Evolutionary conservation across 2,888 invertebrate species (phyloP).

Genomic region (Harpalus rufipes): DNA sequence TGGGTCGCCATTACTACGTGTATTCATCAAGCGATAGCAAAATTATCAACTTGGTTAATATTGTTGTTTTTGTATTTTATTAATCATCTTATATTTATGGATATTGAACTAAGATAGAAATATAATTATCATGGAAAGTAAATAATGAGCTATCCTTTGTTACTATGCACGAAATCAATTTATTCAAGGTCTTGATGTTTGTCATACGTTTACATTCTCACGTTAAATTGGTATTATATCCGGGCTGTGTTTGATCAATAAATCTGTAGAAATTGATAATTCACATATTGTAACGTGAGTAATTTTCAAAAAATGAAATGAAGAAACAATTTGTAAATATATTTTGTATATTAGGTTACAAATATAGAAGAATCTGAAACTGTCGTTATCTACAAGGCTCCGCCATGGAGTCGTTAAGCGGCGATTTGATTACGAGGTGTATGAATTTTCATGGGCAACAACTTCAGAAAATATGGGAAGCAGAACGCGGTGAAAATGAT

Average conservation of each 20-base stretch:
- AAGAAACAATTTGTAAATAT: neutral
- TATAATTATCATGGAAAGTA: slow-evolving; percentile 45
- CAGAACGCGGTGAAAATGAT: slow-evolving; percentile 89
- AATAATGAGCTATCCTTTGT: slow-evolving; percentile 42
- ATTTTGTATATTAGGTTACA: slow-evolving; percentile 46
- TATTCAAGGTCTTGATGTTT: slow-evolving; percentile 61
- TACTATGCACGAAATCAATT: slow-evolving; percentile 62
- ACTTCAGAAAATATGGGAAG: slow-evolving; percentile 92
- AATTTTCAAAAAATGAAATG: slow-evolving; percentile 18
- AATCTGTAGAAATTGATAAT: slow-evolving; percentile 19
- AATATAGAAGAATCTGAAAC: slow-evolving; percentile 47
- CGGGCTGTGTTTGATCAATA: slow-evolving; percentile 51
- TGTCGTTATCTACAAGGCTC: slow-evolving; percentile 65
- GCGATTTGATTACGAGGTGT: slow-evolving; percentile 83
- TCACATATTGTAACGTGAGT: slow-evolving; percentile 39
- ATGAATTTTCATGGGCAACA: slow-evolving; percentile 93
- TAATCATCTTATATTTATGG: slow-evolving; percentile 45
- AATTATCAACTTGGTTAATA: slow-evolving; percentile 33
- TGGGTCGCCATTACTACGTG: slow-evolving; percentile 58
- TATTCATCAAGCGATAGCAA: slow-evolving; percentile 31
- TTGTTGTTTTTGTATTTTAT: slow-evolving; percentile 57
- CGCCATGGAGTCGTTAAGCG: slow-evolving; percentile 79
- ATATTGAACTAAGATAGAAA: slow-evolving; percentile 48
- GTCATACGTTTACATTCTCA: slow-evolving; percentile 40
- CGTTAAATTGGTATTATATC: slow-evolving; percentile 40